phyloP scores from a whole-genome alignment of 2,888 invertebrate species.

The Patella depressa region DNA sequence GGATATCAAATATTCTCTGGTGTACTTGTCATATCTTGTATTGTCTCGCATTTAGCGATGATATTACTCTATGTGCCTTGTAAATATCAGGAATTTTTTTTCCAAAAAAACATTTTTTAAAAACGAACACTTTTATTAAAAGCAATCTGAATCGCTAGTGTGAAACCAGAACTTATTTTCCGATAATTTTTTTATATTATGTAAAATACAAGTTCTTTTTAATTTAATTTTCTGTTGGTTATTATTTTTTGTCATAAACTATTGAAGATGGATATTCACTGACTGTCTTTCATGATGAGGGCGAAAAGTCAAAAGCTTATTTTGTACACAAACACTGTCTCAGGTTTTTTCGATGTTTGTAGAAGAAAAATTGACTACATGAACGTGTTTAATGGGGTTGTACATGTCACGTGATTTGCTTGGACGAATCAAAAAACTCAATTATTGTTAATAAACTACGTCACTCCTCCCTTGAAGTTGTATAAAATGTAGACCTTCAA shows the following conservation, averaged over 20 bases:
- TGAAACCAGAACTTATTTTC: conserved; percentile 8
- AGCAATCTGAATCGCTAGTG: background rate
- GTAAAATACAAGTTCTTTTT: background rate
- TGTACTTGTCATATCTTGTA: background rate
- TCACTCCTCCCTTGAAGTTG: background rate
- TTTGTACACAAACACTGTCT: background rate
- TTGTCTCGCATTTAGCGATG: background rate
- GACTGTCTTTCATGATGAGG: no score
- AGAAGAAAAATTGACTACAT: background rate
- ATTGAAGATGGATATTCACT: no score
- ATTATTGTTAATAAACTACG: no score
- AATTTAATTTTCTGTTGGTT: background rate
- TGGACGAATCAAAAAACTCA: no score
- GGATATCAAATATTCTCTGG: conserved; percentile 8
- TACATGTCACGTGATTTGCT: background rate
- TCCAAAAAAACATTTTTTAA: conserved; percentile 7
- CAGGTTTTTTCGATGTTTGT: conserved; percentile 6
- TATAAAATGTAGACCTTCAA: background rate
- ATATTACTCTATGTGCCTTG: background rate
- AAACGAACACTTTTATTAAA: background rate
- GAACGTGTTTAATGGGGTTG: background rate
- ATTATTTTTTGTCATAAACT: background rate
- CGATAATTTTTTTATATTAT: background rate
- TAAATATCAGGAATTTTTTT: conserved; percentile 1
- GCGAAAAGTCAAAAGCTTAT: no score